These are phyloP conservation scores for Mythimna impura DNA, from an alignment of 2,888 invertebrate genomes.

Conservation along the genomic window DNA sequence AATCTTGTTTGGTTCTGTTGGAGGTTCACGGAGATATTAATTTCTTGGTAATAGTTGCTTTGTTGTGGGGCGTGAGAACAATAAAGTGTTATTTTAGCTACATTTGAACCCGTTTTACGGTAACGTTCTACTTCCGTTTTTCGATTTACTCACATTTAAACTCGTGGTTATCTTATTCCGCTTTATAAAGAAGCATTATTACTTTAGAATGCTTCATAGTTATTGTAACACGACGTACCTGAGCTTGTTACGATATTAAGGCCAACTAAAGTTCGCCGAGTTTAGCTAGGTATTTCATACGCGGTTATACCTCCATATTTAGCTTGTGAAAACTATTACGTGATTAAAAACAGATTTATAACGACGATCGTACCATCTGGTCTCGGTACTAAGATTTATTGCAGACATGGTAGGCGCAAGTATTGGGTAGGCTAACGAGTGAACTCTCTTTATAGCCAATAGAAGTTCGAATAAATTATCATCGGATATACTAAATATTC, in stretches of 20 bases:
- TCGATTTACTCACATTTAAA: not conserved
- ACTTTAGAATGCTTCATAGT: not conserved
- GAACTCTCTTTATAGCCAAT: conserved; percentile 42
- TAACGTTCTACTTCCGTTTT: not conserved
- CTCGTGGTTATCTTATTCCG: not conserved
- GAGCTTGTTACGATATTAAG: not conserved
- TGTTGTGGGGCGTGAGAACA: conserved; percentile 12
- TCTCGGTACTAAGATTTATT: conserved; percentile 56
- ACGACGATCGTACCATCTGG: conserved; percentile 56
- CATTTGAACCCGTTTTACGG: not conserved
- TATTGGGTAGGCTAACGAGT: conserved; percentile 43
- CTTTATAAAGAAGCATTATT: conserved; percentile 6
- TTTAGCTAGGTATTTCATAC: conserved; percentile 13
- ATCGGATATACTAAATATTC: conserved; percentile 52
- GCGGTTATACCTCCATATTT: conserved; percentile 22
- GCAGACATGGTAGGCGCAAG: conserved; percentile 34
- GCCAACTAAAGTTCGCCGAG: not conserved
- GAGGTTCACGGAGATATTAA: conserved; percentile 26
- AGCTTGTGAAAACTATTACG: conserved; percentile 27
- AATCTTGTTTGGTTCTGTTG: conserved; percentile 19
- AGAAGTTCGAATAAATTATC: conserved; percentile 50
- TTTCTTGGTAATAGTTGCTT: conserved; percentile 21
- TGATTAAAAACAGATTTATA: conserved; percentile 49
- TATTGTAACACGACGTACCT: not conserved
- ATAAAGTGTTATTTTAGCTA: not conserved